Evolutionary conservation across 2,888 invertebrate genomes (phyloP).

Genomic region (Eristalis arbustorum): DNA sequence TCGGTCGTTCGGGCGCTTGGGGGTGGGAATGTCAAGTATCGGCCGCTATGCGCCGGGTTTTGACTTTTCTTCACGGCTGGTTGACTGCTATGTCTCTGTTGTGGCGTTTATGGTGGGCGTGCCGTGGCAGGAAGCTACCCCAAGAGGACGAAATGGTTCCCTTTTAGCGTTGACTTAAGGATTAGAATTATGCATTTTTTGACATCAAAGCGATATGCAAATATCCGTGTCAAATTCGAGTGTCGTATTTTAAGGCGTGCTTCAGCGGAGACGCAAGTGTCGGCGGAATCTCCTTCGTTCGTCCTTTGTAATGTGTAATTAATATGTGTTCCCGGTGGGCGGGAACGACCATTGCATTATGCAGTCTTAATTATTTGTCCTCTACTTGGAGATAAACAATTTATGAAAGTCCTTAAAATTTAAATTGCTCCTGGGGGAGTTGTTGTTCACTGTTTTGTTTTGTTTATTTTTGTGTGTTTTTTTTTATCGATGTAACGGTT

Average conservation of each 20-base stretch:
- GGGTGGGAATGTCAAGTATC: slow-evolving; percentile 36
- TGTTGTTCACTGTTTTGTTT: no score
- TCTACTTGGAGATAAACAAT: slow-evolving; percentile 47
- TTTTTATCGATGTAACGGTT: not conserved
- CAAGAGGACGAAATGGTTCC: slow-evolving; percentile 57
- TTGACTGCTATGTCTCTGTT: not conserved
- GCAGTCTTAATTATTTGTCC: slow-evolving; percentile 60
- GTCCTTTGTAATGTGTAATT: slow-evolving; percentile 63
- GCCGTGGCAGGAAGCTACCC: not conserved
- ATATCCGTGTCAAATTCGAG: slow-evolving; percentile 71
- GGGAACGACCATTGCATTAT: slow-evolving; percentile 59
- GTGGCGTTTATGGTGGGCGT: slow-evolving; percentile 59
- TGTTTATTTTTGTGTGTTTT: not conserved
- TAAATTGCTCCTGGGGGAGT: not conserved
- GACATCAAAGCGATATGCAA: slow-evolving; percentile 73
- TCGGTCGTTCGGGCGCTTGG: not conserved
- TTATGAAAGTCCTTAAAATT: slow-evolving; percentile 1
- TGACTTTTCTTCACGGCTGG: slow-evolving; percentile 19
- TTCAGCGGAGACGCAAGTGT: slow-evolving; percentile 50
- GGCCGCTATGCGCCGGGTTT: slow-evolving; percentile 23
- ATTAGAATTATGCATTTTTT: slow-evolving; percentile 71
- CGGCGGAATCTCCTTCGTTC: slow-evolving; percentile 1
- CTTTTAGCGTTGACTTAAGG: slow-evolving; percentile 63
- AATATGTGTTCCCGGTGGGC: slow-evolving; percentile 40
- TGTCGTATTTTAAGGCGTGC: slow-evolving; percentile 48